Percentiles rank a stretch among this genome's conserved stretches.
Conservation (phyloP, 2,797 vertebrate genomes). For the Ispidina lecontei region DNA sequence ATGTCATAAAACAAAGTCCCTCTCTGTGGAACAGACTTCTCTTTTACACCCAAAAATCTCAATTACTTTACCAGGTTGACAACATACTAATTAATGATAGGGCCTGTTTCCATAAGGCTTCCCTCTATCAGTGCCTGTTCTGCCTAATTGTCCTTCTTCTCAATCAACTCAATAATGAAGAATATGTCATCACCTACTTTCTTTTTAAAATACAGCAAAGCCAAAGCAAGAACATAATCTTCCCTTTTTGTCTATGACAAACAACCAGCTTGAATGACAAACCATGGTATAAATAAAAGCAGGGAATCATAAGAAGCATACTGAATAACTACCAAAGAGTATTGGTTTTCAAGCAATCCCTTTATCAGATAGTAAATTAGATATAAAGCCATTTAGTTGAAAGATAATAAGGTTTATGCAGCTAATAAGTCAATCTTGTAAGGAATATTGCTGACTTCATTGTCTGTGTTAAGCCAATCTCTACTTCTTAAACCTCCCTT, state of each 20-base stretch:
- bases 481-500: conserved; percentile 35
- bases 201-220: not conserved
- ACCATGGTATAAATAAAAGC: conserved; percentile 2
- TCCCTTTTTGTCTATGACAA: not conserved
- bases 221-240: not conserved
- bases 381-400: conserved; percentile 64
- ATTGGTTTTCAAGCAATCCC: conserved; percentile 26
- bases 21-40: not conserved
- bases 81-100: not conserved
- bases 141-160: not conserved
- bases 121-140: not conserved
- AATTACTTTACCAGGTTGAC: not conserved
- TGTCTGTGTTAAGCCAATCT: conserved; percentile 53
- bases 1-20: not conserved
- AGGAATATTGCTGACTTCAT: conserved; percentile 67
- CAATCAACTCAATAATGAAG: not conserved
- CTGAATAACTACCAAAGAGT: not conserved
- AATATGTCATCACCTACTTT: not conserved
- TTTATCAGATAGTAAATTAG: conserved; percentile 59
- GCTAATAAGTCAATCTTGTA: conserved; percentile 65
- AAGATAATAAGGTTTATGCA: conserved; percentile 65
- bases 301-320: not conserved
- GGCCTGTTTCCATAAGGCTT: not conserved
- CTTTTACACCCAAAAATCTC: not conserved
- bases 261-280: not conserved